Percentiles rank a stretch among this genome's conserved stretches.
These are phyloP conservation scores for Chirona hameri DNA, from an alignment of 2,888 invertebrate species.

Conservation along the genomic window DNA sequence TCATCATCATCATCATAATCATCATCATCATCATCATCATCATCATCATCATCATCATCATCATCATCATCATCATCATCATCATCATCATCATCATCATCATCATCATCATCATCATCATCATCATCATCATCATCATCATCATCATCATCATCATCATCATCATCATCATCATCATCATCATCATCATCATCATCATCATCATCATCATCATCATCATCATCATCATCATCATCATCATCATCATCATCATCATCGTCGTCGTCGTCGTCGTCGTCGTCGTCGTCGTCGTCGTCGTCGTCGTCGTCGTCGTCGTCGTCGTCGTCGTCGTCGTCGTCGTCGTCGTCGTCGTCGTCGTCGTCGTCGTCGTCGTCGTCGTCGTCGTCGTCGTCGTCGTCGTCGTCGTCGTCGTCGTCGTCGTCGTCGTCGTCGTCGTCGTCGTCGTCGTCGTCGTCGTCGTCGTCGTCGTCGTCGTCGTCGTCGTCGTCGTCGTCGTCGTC, in stretches of 20 bases:
- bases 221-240: conserved; percentile 22
- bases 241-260: conserved; percentile 22
- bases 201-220: conserved; percentile 4
- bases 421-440: conserved; percentile 10
- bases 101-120: conserved; percentile 22
- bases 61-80: conserved; percentile 22
- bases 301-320: conserved; percentile 9
- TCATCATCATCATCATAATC: too few species aligned
- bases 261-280: conserved; percentile 22
- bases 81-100: conserved; percentile 22
- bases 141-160: conserved; percentile 22
- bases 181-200: conserved; percentile 22
- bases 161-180: conserved; percentile 22
- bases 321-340: conserved; percentile 22
- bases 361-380: conserved; percentile 22
- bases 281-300: conserved; percentile 22
- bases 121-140: conserved; percentile 22
- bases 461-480: conserved; percentile 9
- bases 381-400: conserved; percentile 22
- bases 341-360: conserved; percentile 9
- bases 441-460: conserved; percentile 9
- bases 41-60: background rate
- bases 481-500: conserved; percentile 10
- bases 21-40: too few species aligned
- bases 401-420: conserved; percentile 3